Conservation (phyloP, 2,888 invertebrate genomes). For the Colostygia pectinataria region DNA sequence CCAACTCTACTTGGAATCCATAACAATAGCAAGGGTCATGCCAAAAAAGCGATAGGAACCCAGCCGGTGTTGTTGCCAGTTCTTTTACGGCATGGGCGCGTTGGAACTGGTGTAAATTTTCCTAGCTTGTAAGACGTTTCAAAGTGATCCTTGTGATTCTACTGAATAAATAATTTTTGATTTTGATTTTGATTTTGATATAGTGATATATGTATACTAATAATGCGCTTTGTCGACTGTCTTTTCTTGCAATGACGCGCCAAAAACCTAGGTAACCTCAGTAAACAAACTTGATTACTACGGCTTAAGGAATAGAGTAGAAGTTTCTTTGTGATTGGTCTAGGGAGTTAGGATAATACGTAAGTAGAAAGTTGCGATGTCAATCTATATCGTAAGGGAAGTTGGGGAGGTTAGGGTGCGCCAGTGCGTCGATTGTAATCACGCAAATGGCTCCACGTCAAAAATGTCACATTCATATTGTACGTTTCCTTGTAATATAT, state of each 20-base stretch:
- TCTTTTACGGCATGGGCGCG: too few relatives aligned
- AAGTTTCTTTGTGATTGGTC: slow-evolving; percentile 46
- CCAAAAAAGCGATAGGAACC: too few relatives aligned
- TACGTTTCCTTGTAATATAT: slow-evolving; percentile 68
- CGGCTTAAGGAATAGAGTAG: slow-evolving; percentile 44
- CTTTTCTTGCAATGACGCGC: slow-evolving; percentile 80
- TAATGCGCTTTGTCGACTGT: slow-evolving; percentile 80
- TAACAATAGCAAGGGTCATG: too few relatives aligned
- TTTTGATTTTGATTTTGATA: too few relatives aligned
- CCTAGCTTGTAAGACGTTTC: too few relatives aligned
- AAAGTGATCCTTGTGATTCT: too few relatives aligned
- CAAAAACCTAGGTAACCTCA: slow-evolving; percentile 54
- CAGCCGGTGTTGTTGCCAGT: too few relatives aligned
- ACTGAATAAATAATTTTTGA: too few relatives aligned
- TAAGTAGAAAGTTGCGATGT: slow-evolving; percentile 72
- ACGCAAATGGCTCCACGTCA: slow-evolving; percentile 80
- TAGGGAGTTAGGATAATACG: slow-evolving; percentile 71
- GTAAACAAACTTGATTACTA: slow-evolving; percentile 54
- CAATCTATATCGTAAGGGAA: slow-evolving; percentile 82
- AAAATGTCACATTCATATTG: slow-evolving; percentile 77
- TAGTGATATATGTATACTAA: too few relatives aligned
- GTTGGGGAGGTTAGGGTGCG: slow-evolving; percentile 76
- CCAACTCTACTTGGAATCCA: too few relatives aligned
- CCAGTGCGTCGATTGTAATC: slow-evolving; percentile 80
- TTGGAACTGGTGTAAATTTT: too few relatives aligned